Conservation (phyloP, 2,797 vertebrate species). For the Remorina albescens region DNA sequence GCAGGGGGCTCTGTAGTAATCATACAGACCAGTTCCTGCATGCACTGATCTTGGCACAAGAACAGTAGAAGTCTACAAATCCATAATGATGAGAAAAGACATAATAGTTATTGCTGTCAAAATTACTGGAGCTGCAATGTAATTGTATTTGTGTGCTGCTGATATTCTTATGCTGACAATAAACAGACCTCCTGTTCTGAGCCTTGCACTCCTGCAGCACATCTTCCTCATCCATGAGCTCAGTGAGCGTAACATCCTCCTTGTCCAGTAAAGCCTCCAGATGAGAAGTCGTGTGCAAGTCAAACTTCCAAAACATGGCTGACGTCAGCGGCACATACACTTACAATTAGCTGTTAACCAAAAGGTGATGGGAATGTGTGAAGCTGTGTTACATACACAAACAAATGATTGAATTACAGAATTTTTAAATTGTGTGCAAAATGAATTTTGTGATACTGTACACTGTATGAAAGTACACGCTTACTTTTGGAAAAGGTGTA, state of each 20-base stretch:
- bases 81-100: slow-evolving; percentile 37
- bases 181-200: slow-evolving; percentile 90
- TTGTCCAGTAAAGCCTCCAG: slow-evolving; percentile 96
- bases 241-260: slow-evolving; percentile 92
- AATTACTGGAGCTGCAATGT: neutral
- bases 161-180: slow-evolving; percentile 1
- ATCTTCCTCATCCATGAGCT: slow-evolving; percentile 97
- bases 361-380: slow-evolving; percentile 37
- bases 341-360: slow-evolving; percentile 68
- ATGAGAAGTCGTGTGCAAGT: slow-evolving; percentile 94
- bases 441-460: slow-evolving; percentile 1
- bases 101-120: slow-evolving; percentile 12
- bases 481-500: slow-evolving; percentile 65
- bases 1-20: slow-evolving; percentile 94
- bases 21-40: slow-evolving; percentile 93
- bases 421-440: slow-evolving; percentile 1
- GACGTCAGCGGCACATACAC: slow-evolving; percentile 62
- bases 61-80: slow-evolving; percentile 90
- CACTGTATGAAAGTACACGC: neutral
- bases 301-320: slow-evolving; percentile 99
- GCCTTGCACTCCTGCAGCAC: slow-evolving; percentile 98
- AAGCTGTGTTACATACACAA: no score
- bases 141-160: neutral
- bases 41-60: slow-evolving; percentile 92
- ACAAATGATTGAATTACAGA: neutral